Conservation (phyloP, 2,888 invertebrate genomes). For the Napeogenes inachia region DNA sequence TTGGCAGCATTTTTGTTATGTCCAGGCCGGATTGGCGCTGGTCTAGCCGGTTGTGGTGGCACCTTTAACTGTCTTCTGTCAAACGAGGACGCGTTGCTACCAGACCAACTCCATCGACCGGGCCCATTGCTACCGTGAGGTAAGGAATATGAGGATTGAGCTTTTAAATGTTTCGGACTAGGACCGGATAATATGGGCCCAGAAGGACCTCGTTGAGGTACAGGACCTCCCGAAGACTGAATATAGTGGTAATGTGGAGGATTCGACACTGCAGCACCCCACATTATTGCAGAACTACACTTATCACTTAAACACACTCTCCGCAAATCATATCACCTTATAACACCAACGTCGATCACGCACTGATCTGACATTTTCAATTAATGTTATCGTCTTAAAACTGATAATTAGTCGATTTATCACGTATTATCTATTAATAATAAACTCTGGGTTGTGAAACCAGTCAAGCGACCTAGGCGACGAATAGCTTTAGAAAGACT, state of each 20-base stretch:
- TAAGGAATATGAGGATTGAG: slow-evolving; percentile 73
- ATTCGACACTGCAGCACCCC: slow-evolving; percentile 70
- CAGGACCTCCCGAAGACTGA: slow-evolving; percentile 54
- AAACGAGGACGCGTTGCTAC: slow-evolving; percentile 72
- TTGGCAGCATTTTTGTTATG: slow-evolving; percentile 55
- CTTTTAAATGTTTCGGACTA: slow-evolving; percentile 57
- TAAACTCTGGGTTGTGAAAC: slow-evolving; percentile 45
- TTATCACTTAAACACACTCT: slow-evolving; percentile 24
- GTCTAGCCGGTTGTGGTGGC: slow-evolving; percentile 66
- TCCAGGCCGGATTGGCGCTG: slow-evolving; percentile 61
- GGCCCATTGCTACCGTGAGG: slow-evolving; percentile 76
- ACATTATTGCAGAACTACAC: slow-evolving; percentile 55
- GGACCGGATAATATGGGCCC: slow-evolving; percentile 64
- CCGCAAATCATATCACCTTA: slow-evolving; percentile 54
- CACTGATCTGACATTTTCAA: slow-evolving; percentile 58
- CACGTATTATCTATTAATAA: slow-evolving; percentile 50
- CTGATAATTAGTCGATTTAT: slow-evolving; percentile 57
- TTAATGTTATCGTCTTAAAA: slow-evolving; percentile 58
- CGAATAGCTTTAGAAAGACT: slow-evolving; percentile 68
- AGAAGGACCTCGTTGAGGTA: slow-evolving; percentile 56
- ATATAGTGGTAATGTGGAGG: slow-evolving; percentile 70
- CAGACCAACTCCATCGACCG: slow-evolving; percentile 75
- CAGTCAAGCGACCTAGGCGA: slow-evolving; percentile 63
- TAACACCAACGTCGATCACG: slow-evolving; percentile 50
- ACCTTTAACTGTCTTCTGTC: slow-evolving; percentile 69